A percentile compares a stretch with the other conserved stretches of the same genome.
These are phyloP conservation scores for Mystacornis crossleyi DNA, from an alignment of 2,113 vertebrate species.

Conservation along the genomic window DNA sequence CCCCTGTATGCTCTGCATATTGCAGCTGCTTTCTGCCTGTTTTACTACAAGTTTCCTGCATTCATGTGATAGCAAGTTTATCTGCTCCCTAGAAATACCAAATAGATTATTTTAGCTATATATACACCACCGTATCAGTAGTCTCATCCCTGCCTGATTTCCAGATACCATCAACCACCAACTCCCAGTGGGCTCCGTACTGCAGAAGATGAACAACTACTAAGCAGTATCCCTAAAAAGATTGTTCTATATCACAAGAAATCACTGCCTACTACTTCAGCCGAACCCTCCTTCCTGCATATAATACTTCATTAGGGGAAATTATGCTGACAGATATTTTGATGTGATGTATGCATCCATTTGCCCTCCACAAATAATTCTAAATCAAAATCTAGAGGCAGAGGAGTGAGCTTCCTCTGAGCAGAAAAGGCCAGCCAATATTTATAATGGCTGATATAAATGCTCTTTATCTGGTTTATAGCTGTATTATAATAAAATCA, in stretches of 20 bases:
- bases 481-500: conserved; percentile 27
- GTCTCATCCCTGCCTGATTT: not conserved
- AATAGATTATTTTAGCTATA: not conserved
- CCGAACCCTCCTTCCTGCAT: not conserved
- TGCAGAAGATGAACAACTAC: not conserved
- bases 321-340: not conserved
- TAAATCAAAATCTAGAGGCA: conserved; percentile 36
- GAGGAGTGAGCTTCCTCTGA: conserved; percentile 17
- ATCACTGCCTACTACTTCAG: not conserved
- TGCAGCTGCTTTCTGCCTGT: not conserved
- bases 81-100: not conserved
- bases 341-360: not conserved
- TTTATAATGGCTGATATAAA: conserved; percentile 35
- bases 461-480: conserved; percentile 32
- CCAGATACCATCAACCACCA: not conserved
- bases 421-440: conserved; percentile 42
- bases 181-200: not conserved
- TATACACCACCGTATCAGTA: not conserved
- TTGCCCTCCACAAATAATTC: conserved; percentile 24
- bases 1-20: not conserved
- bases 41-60: not conserved
- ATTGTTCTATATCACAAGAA: not conserved
- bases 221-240: not conserved
- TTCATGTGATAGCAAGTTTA: not conserved
- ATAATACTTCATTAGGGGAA: not conserved